phyloP scores from a whole-genome alignment of 2,113 vertebrate genomes.

The Malurus cyaneus region DNA sequence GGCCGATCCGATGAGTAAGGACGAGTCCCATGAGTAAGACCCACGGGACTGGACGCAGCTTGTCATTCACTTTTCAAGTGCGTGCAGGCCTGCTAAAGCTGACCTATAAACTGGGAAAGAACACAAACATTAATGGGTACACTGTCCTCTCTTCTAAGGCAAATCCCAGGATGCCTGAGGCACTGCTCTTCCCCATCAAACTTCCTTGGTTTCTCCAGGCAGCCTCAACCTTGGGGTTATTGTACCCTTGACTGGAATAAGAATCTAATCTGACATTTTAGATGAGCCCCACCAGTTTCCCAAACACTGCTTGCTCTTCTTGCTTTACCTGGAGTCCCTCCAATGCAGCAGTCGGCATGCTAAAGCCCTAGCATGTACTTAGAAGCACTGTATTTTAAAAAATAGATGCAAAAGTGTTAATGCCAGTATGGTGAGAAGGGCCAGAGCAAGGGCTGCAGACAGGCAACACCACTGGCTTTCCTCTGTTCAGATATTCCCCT shows the following conservation, averaged over 20 bases:
- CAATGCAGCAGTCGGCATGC: background rate
- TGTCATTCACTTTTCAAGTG: slow-evolving; percentile 18
- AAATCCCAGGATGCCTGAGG: background rate
- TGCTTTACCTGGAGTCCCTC: background rate
- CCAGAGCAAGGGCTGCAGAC: background rate
- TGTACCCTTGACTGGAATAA: background rate
- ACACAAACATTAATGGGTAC: background rate
- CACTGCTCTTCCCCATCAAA: background rate
- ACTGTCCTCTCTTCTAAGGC: background rate
- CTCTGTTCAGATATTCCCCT: background rate
- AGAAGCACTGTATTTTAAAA: background rate
- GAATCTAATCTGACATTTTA: background rate
- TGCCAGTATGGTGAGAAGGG: background rate
- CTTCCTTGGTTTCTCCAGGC: background rate
- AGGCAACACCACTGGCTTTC: background rate
- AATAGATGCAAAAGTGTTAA: background rate
- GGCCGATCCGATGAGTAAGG: slow-evolving; percentile 23
- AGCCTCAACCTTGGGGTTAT: background rate
- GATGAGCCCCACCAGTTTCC: background rate
- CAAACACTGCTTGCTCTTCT: background rate
- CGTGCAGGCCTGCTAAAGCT: slow-evolving; percentile 18
- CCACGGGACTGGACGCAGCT: slow-evolving; percentile 35
- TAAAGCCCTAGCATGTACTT: background rate
- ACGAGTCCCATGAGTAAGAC: slow-evolving; percentile 48
- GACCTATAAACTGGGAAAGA: slow-evolving; percentile 24